A percentile compares a stretch with the other conserved stretches of the same genome.
phyloP scores from a whole-genome alignment of 2,797 vertebrate genomes.

The Phoxinus dragarum region DNA sequence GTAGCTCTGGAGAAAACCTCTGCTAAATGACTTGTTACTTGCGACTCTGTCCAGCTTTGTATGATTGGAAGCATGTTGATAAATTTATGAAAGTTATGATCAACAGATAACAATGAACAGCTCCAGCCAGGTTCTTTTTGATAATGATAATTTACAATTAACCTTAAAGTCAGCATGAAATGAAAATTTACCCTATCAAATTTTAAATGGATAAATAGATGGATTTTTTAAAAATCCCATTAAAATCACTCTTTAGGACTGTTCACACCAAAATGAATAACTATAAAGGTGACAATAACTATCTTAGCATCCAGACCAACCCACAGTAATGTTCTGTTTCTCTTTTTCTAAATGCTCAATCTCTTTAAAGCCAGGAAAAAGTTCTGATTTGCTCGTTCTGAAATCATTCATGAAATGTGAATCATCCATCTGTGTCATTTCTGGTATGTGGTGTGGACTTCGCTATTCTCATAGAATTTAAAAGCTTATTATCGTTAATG shows the following conservation, averaged over 20 bases:
- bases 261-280: neutral
- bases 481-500: neutral
- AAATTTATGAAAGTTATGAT: neutral
- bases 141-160: neutral
- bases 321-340: no score
- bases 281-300: no score
- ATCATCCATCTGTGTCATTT: neutral
- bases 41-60: neutral
- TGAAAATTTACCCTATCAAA: rapidly evolving
- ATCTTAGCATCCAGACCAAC: no score
- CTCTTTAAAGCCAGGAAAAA: neutral
- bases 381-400: neutral
- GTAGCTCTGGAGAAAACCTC: constrained; percentile 5
- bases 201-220: neutral
- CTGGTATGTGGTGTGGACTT: neutral
- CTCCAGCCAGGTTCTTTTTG: neutral
- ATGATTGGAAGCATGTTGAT: neutral
- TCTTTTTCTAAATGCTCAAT: neutral
- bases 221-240: neutral
- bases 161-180: neutral
- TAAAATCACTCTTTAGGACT: neutral
- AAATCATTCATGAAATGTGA: neutral
- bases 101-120: neutral
- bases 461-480: neutral
- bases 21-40: neutral